These are phyloP conservation scores for Alitta virens DNA, from an alignment of 2,888 invertebrate species.

Conservation along the genomic window DNA sequence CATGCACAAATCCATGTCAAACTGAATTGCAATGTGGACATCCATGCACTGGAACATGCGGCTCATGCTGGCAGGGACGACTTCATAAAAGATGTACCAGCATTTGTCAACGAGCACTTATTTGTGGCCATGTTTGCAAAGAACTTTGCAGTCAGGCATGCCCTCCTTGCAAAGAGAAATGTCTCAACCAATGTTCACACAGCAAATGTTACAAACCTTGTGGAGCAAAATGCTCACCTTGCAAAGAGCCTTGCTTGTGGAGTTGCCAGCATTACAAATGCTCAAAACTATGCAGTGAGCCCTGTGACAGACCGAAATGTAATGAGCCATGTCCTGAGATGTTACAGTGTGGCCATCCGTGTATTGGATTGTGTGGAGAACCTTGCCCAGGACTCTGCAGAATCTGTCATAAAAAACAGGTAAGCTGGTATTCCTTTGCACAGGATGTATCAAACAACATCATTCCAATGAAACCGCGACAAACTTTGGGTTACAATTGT, in stretches of 20 bases:
- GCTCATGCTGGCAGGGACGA: conserved; percentile 64
- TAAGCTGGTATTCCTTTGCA: conserved; percentile 12
- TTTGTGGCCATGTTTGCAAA: conserved; percentile 57
- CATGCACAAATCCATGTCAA: conserved; percentile 32
- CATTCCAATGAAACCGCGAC: no score
- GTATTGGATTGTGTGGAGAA: conserved; percentile 74
- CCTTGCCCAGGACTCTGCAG: conserved; percentile 67
- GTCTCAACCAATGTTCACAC: conserved; percentile 52
- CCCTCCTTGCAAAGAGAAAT: conserved; percentile 50
- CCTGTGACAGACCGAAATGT: conserved; percentile 53
- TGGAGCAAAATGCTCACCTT: conserved; percentile 43
- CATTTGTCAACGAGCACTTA: conserved; percentile 62
- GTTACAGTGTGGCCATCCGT: conserved; percentile 62
- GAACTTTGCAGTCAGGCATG: conserved; percentile 51
- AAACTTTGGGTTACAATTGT: no score
- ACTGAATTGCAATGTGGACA: conserved; percentile 34
- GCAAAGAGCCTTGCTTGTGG: conserved; percentile 53
- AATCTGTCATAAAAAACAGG: conserved; percentile 59
- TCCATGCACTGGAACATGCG: conserved; percentile 50
- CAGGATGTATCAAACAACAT: no score
- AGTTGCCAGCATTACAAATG: conserved; percentile 47
- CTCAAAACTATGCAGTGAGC: conserved; percentile 47
- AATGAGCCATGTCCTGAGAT: conserved; percentile 46
- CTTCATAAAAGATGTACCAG: conserved; percentile 64
- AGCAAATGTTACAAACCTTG: conserved; percentile 43